Evolutionary conservation across 2,797 vertebrate species (phyloP), one percentile per base, ranked within the genome.

Genomic region (Hoplostethus atlanticus): DNA sequence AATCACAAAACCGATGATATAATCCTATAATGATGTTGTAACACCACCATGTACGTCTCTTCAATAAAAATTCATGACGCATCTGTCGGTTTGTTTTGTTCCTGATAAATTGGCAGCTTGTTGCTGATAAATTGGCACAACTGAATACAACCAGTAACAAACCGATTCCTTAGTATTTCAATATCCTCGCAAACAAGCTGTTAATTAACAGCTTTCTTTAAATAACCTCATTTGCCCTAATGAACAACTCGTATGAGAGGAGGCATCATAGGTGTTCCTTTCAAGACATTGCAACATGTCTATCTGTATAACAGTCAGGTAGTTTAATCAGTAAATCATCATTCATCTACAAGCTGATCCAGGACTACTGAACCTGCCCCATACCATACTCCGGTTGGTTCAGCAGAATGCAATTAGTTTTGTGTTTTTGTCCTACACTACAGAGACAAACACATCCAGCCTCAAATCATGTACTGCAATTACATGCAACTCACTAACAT

Each of bases 401-500:
- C 54, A 50, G 59, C 40, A 66, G 53, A 31, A 25, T 47, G 47
- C 59, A 61, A 76, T 89, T 89, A 74, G 88, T 86, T 64, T 66
- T 44, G 58, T 56, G 42, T 31, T 54, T 76, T 5, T 21, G 13
- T 44, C 16, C 64, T 69, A 56, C 65, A 50, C 25, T 38, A 64
- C 53, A 67, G 64, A 62, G 76, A 64, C 68, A 79, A 75, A 73
- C 1, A 59, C 77, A 76, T 51, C 64, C 53, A 65, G 59, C 64
- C 53, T 71, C 82, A 66, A 77, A 83, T 61, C 42, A 61, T 58
- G 72, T 40, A 67, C 59, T 66, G 76, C 88, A 93, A 91, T 90
- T 86, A 89, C 80, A 88, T 81, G 82, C 36, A 79, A 86, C 74
- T 78, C 83, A 79, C 87, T 77, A 80, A 72, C 52, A 93, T 93